Evolutionary conservation across 2,888 invertebrate genomes (phyloP).

Genomic region (Trichopoda pennipes): DNA sequence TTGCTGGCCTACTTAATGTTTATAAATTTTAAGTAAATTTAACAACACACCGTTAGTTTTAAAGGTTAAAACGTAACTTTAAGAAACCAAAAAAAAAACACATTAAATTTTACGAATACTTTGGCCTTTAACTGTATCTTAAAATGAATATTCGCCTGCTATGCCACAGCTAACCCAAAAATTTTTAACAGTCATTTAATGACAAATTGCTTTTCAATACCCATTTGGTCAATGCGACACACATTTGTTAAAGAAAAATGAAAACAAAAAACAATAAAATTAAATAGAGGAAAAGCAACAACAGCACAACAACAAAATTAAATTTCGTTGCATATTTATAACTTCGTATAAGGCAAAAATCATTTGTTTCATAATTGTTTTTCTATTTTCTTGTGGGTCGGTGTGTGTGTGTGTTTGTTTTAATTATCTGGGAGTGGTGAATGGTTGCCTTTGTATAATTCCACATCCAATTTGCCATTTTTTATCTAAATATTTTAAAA

Average conservation of each 20-base stretch:
- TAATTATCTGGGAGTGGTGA: conserved; percentile 30
- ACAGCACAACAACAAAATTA: not conserved
- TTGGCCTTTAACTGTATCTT: not conserved
- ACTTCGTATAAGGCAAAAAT: not conserved
- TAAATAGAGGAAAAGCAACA: not conserved
- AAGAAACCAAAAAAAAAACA: not conserved
- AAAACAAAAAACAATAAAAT: conserved; percentile 38
- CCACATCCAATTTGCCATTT: not conserved
- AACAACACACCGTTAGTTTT: too few relatives aligned
- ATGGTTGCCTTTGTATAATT: not conserved
- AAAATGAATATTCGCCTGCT: too few relatives aligned
- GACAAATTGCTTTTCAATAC: conserved; percentile 59
- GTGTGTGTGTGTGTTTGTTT: too few relatives aligned
- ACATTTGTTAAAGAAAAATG: conserved; percentile 33
- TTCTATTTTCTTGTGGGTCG: not conserved
- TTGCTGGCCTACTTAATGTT: too few relatives aligned
- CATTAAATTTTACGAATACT: not conserved
- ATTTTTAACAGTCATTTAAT: conserved; percentile 53
- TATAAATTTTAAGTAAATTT: too few relatives aligned
- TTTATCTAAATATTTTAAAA: not conserved
- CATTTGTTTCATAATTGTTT: not conserved
- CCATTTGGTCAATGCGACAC: conserved; percentile 9
- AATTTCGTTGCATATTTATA: conserved; percentile 18
- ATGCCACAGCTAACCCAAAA: not conserved
- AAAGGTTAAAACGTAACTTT: too few relatives aligned